Evolutionary conservation across 2,888 invertebrate species (phyloP).

Genomic region (Torymus aiolomorphi): DNA sequence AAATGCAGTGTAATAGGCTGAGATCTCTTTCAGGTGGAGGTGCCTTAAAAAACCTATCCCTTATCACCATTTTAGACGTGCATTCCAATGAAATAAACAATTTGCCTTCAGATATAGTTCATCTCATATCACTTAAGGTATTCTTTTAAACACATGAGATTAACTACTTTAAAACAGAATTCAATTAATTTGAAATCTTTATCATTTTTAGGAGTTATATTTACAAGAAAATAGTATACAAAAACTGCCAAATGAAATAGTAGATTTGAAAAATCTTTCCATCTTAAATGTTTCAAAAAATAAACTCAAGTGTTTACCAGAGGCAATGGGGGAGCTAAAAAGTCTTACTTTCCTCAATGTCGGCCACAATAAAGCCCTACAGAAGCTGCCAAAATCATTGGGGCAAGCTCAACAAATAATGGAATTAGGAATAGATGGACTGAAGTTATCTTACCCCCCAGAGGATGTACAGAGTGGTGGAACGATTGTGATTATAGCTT

Average conservation of each 20-base stretch:
- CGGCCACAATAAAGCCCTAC: constrained; percentile 79
- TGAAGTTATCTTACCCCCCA: constrained; percentile 82
- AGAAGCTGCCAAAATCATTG: constrained; percentile 81
- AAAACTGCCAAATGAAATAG: constrained; percentile 83
- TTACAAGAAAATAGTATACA: constrained; percentile 84
- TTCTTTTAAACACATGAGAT: background rate
- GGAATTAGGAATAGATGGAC: constrained; percentile 80
- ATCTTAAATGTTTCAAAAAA: constrained; percentile 85
- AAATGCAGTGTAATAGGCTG: constrained; percentile 83
- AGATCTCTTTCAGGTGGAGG: constrained; percentile 84
- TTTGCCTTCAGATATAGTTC: constrained; percentile 81
- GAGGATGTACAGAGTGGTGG: constrained; percentile 79
- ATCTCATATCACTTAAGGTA: constrained; percentile 83
- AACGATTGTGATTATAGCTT: constrained; percentile 78
- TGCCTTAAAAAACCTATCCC: constrained; percentile 82
- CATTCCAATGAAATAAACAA: constrained; percentile 81
- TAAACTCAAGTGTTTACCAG: constrained; percentile 81
- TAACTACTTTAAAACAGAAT: background rate
- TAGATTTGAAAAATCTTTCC: constrained; percentile 80
- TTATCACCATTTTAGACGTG: constrained; percentile 82
- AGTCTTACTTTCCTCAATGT: constrained; percentile 81
- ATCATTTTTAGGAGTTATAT: constrained; percentile 81
- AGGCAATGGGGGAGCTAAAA: constrained; percentile 80
- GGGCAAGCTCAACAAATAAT: constrained; percentile 81
- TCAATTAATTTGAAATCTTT: background rate